These are phyloP conservation scores for Notodonta dromedarius DNA, from an alignment of 2,888 invertebrate species.

Conservation along the genomic window DNA sequence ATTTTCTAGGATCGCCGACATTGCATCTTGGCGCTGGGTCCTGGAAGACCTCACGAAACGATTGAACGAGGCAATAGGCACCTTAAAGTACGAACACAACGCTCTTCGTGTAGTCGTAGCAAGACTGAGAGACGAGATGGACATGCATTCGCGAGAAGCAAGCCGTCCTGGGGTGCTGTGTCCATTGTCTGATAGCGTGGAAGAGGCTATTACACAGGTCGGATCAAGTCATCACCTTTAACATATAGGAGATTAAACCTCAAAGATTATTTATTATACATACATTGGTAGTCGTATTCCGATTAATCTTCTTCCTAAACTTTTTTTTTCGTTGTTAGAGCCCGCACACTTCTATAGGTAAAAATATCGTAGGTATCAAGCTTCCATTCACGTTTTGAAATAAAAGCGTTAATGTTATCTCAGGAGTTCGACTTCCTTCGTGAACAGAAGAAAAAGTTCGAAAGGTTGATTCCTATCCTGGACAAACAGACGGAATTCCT, in stretches of 20 bases:
- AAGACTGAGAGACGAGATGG: slow-evolving; percentile 61
- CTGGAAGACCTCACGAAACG: slow-evolving; percentile 66
- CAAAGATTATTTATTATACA: background rate
- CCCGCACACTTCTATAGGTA: too few species aligned
- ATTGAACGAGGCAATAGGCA: slow-evolving; percentile 55
- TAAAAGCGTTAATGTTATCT: slow-evolving; percentile 7
- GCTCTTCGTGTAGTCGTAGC: slow-evolving; percentile 63
- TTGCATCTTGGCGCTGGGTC: slow-evolving; percentile 76
- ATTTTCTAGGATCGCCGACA: slow-evolving; percentile 63
- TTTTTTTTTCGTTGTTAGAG: too few species aligned
- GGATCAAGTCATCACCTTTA: background rate
- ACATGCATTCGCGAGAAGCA: slow-evolving; percentile 45
- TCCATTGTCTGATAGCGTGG: slow-evolving; percentile 63
- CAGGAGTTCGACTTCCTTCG: slow-evolving; percentile 69
- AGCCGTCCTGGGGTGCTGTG: slow-evolving; percentile 63
- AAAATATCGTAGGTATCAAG: too few species aligned
- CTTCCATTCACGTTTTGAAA: too few species aligned
- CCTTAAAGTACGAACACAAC: slow-evolving; percentile 63
- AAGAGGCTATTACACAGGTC: slow-evolving; percentile 66
- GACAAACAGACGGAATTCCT: slow-evolving; percentile 49
- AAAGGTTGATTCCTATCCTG: slow-evolving; percentile 53
- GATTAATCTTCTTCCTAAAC: background rate
- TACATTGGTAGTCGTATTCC: background rate
- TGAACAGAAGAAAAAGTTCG: slow-evolving; percentile 64
- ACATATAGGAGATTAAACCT: too few species aligned